Evolutionary conservation across 2,113 vertebrate genomes (phyloP), one percentile per base, ranked within the genome.

Genomic region (Archilochus colubris): DNA sequence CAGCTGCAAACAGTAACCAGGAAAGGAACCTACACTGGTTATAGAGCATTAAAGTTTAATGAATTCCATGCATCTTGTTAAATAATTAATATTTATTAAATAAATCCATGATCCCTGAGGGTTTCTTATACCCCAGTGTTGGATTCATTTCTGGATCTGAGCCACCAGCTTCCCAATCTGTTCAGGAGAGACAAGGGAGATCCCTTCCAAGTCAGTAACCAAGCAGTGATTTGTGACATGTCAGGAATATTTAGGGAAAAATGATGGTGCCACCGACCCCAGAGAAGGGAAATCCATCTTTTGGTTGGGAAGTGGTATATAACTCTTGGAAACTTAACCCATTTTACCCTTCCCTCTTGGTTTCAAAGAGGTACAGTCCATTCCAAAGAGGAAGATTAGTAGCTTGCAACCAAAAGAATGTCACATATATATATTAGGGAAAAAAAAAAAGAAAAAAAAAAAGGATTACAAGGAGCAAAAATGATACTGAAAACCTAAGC

Each of bases 201-300:
- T 4, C 0, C 0, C 58, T 96, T 92, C 95, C 94, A 90, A 95
- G 86, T 17, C 76, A 88, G 95, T 51, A 91, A 91, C 76, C 64
- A 9, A 48, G 74, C 28, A 46, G 66, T 91, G 91, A 92, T 93
- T 94, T 87, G 94, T 69, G 89, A 79, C 77, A 87, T 3, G 64
- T 91, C 94, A 76, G 93, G 96, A 95, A 93, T 55, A 89, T 62
- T 88, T 36, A 76, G 91, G 94, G 91, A 28, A 88, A 94, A 96
- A 75, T 3, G 64, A 69, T 69, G 86, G 81, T 74, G 93, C 77
- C 24, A 38, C 62, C 4, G 31, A 86, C 44, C 46, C 84, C 40
- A 33, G 86, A 94, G 93, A 87, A 91, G 63, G 87, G 81, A 97
- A 97, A 96, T 94, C 78, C 81, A 82, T 92, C 93, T 95, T 92